Percentiles rank a stretch among this genome's conserved stretches.
These are phyloP conservation scores for Mus spretus DNA, from an alignment of 2,797 vertebrate species.

Conservation along the genomic window DNA sequence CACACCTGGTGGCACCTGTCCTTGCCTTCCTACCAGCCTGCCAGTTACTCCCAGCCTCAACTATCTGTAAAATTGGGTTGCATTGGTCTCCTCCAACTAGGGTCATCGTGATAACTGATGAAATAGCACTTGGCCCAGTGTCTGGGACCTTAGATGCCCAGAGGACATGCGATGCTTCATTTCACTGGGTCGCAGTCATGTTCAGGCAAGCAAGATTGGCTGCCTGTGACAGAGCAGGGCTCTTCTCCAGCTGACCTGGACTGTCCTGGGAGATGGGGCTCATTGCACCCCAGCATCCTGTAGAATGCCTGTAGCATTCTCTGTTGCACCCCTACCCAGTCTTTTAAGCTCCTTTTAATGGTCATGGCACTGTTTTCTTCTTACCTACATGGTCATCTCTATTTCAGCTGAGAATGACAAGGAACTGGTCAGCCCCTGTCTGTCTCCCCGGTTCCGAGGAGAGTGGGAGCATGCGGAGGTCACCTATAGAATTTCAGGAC, in stretches of 20 bases:
- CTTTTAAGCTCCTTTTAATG: not conserved
- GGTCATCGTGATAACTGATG: not conserved
- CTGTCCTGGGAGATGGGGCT: not conserved
- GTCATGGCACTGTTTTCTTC: not conserved
- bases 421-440: conserved; percentile 94
- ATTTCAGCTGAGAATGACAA: conserved; percentile 90
- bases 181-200: not conserved
- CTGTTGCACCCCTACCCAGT: not conserved
- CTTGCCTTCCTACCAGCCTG: not conserved
- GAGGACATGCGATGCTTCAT: not conserved
- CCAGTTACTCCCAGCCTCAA: not conserved
- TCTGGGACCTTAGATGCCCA: not conserved
- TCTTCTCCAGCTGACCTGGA: not conserved
- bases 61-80: not conserved
- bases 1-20: not conserved
- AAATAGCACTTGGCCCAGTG: not conserved
- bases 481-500: conserved; percentile 93
- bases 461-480: conserved; percentile 94
- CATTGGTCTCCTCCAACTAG: not conserved
- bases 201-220: not conserved
- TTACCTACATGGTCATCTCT: not conserved
- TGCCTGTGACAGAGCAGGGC: not conserved
- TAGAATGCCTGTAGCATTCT: not conserved
- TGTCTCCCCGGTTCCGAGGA: conserved; percentile 91
- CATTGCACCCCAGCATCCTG: too few relatives aligned